Conservation (phyloP, 2,888 invertebrate species). For the Hetaerina titia region DNA sequence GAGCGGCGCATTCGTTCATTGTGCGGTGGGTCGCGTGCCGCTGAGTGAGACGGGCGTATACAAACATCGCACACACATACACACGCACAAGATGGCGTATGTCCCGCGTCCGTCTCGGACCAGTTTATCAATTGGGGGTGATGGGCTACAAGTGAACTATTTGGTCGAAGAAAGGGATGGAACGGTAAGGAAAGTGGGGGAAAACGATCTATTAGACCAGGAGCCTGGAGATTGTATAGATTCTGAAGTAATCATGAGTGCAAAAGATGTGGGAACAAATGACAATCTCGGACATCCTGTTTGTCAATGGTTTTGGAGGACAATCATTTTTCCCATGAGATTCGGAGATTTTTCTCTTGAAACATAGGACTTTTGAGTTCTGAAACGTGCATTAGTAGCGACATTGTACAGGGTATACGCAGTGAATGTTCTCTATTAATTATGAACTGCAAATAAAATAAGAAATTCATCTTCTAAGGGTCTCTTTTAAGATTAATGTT, state of each 20-base stretch:
- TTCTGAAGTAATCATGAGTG: background rate
- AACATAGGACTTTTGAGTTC: background rate
- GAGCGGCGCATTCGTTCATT: background rate
- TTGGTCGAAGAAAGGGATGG: background rate
- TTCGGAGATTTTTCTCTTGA: background rate
- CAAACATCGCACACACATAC: background rate
- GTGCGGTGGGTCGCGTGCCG: constrained; percentile 54
- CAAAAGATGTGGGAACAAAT: background rate
- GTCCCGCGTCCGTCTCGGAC: constrained; percentile 28
- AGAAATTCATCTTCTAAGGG: too few relatives aligned
- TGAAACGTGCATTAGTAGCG: too few relatives aligned
- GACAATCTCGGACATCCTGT: background rate
- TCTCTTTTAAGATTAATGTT: too few relatives aligned
- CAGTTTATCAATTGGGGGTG: constrained; percentile 50
- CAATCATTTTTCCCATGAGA: background rate
- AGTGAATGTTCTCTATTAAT: too few relatives aligned
- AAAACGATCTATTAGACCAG: background rate
- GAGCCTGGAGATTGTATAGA: background rate
- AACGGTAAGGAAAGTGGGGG: background rate
- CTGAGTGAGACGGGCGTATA: background rate
- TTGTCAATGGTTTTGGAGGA: background rate
- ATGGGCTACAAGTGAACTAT: background rate
- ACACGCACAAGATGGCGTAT: constrained; percentile 6
- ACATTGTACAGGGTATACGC: too few relatives aligned
- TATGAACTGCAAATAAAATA: too few relatives aligned